A percentile compares a stretch with the other conserved stretches of the same genome.
These are phyloP conservation scores for Scatophagus argus DNA, from an alignment of 2,113 vertebrate genomes.

Conservation along the genomic window DNA sequence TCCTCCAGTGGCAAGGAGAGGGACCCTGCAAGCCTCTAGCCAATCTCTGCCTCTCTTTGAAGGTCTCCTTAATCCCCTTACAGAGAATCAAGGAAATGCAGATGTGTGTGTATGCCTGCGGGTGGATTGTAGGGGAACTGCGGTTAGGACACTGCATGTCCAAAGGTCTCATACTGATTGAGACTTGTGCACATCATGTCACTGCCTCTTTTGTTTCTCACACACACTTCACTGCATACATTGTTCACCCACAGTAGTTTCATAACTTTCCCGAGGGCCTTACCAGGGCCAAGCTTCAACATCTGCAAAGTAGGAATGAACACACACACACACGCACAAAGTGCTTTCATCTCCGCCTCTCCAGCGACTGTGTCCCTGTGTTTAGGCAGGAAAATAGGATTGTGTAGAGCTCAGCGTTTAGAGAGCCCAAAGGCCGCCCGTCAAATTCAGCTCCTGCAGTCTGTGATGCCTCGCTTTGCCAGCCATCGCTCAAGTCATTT, in stretches of 20 bases:
- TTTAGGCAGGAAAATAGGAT: slow-evolving; percentile 79
- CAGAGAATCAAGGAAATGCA: slow-evolving; percentile 66
- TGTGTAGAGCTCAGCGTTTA: slow-evolving; percentile 72
- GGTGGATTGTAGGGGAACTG: slow-evolving; percentile 19
- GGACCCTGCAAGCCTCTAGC: slow-evolving; percentile 71
- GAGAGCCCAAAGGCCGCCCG: slow-evolving; percentile 72
- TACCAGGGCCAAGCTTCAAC: slow-evolving; percentile 63
- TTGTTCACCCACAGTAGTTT: slow-evolving; percentile 55
- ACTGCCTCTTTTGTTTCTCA: slow-evolving; percentile 28
- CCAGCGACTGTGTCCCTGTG: slow-evolving; percentile 63
- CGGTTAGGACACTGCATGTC: slow-evolving; percentile 39
- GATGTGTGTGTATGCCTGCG: slow-evolving; percentile 42
- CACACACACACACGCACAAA: slow-evolving; percentile 4
- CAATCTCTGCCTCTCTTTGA: slow-evolving; percentile 81
- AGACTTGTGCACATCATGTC: slow-evolving; percentile 38
- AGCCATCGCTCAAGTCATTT: slow-evolving; percentile 55
- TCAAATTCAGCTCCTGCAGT: slow-evolving; percentile 55
- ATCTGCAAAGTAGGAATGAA: slow-evolving; percentile 53
- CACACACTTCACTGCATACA: slow-evolving; percentile 48
- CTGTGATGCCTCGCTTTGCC: slow-evolving; percentile 42
- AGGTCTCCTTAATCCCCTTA: slow-evolving; percentile 82
- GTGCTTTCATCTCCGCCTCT: slow-evolving; percentile 77
- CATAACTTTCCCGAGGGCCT: slow-evolving; percentile 49
- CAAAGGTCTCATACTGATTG: slow-evolving; percentile 32
- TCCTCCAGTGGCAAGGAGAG: slow-evolving; percentile 67